These are phyloP conservation scores for Dolomedes plantarius DNA, from an alignment of 2,888 invertebrate genomes.

Conservation along the genomic window DNA sequence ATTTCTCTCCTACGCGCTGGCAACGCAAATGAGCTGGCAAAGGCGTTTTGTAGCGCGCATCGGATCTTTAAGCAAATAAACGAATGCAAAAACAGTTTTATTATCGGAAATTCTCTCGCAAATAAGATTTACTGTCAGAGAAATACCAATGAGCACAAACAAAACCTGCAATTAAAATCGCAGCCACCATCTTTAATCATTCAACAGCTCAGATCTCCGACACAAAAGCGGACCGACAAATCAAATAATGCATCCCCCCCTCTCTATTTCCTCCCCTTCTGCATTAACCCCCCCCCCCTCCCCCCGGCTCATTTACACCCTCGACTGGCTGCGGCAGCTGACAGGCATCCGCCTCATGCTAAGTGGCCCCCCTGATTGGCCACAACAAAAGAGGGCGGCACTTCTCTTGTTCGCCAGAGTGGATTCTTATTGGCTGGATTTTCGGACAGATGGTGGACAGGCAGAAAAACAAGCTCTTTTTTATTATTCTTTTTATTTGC, in stretches of 20 bases:
- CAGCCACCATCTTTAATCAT: slow-evolving; percentile 9
- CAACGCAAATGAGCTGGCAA: too few species aligned
- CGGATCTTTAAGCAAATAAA: too few species aligned
- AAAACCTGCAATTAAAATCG: slow-evolving; percentile 9
- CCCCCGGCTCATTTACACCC: slow-evolving; percentile 49
- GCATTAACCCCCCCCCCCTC: not conserved
- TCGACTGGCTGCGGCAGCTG: slow-evolving; percentile 48
- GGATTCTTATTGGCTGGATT: slow-evolving; percentile 63
- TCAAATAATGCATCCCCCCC: not conserved
- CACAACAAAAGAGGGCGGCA: slow-evolving; percentile 62
- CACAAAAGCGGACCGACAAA: not conserved
- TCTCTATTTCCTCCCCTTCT: not conserved
- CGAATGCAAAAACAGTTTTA: not conserved
- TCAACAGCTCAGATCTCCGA: not conserved
- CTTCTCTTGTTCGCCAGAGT: slow-evolving; percentile 62
- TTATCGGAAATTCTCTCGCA: not conserved
- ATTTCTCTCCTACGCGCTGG: too few species aligned
- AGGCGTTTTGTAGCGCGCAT: too few species aligned
- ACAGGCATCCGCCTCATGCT: slow-evolving; percentile 44
- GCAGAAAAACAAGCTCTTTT: slow-evolving; percentile 8
- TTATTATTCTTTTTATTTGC: too few species aligned
- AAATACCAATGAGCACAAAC: slow-evolving; percentile 4
- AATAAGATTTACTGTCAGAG: not conserved
- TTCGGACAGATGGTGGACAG: slow-evolving; percentile 68
- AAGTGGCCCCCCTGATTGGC: slow-evolving; percentile 70